Evolutionary conservation across 2,797 vertebrate species (phyloP).

Genomic region (Rhinella marina): DNA sequence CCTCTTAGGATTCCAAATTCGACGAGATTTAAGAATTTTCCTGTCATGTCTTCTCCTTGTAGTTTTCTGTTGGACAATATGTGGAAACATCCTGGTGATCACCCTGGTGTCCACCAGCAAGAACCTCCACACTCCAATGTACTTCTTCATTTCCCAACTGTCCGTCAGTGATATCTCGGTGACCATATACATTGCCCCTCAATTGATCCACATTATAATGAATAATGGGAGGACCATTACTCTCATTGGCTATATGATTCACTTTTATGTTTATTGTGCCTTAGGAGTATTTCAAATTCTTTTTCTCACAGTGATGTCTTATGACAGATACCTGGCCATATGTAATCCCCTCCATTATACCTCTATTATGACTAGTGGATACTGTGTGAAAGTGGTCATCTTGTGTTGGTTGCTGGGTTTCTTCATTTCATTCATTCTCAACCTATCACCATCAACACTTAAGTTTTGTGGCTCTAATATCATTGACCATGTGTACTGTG

Average conservation of each 20-base stretch:
- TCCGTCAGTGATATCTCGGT: not conserved
- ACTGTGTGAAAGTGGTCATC: not conserved
- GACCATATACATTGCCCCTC: not conserved
- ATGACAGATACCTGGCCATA: slow-evolving; percentile 11
- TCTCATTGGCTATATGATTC: not conserved
- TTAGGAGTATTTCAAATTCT: not conserved
- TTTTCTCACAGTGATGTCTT: not conserved
- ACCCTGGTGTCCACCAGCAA: slow-evolving; percentile 6
- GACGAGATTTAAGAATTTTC: not conserved
- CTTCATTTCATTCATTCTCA: not conserved
- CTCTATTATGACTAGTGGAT: not conserved
- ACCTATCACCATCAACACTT: not conserved
- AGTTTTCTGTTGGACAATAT: not conserved
- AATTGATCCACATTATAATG: not conserved
- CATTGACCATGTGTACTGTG: slow-evolving; percentile 6
- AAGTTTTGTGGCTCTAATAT: slow-evolving; percentile 16
- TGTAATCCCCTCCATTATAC: not conserved
- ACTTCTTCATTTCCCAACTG: slow-evolving; percentile 20
- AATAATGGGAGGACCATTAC: not conserved
- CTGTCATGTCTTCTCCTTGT: not conserved
- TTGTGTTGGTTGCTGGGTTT: not conserved
- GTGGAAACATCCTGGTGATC: slow-evolving; percentile 16
- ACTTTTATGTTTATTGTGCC: not conserved
- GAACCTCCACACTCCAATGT: slow-evolving; percentile 15
- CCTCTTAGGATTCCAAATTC: not conserved